Percentiles rank a stretch among this genome's conserved stretches.
Conservation (phyloP, 2,113 vertebrate species). For the Erythrocercus mccallii region DNA sequence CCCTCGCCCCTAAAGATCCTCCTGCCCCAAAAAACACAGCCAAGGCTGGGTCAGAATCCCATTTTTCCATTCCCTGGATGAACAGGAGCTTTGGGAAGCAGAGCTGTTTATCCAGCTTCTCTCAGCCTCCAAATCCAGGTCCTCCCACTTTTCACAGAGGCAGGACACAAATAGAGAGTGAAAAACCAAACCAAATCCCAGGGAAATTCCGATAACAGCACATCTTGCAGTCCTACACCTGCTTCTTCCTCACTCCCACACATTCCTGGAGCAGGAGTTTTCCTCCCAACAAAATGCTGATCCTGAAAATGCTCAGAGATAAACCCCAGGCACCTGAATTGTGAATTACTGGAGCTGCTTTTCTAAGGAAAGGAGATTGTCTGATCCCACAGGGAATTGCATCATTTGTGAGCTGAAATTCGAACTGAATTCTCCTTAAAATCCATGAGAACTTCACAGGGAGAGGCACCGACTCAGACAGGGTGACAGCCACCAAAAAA, state of each 20-base stretch:
- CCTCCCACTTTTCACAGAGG: not conserved
- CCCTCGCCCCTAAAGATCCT: not conserved
- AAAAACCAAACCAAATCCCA: not conserved
- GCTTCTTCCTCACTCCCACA: not conserved
- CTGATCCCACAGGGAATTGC: not conserved
- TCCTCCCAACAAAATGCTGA: not conserved
- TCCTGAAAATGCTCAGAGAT: not conserved
- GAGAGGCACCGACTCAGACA: not conserved
- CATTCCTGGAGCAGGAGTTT: not conserved
- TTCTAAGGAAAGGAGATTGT: not conserved
- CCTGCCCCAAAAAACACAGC: not conserved
- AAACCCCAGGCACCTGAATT: not conserved
- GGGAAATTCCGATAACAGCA: rapidly evolving
- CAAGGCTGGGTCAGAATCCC: not conserved
- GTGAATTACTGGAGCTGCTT: not conserved
- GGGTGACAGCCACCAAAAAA: not conserved
- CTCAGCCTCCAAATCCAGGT: not conserved
- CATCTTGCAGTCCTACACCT: not conserved
- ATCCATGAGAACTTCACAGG: not conserved
- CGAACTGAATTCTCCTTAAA: not conserved
- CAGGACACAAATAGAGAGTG: not conserved
- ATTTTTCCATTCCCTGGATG: not conserved
- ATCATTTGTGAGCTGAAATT: not conserved
- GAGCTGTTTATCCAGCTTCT: not conserved
- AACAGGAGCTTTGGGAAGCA: not conserved